A percentile compares a stretch with the other conserved stretches of the same genome.
These are phyloP conservation scores for Coreoperca whiteheadi DNA, from an alignment of 2,113 vertebrate species.

Conservation along the genomic window DNA sequence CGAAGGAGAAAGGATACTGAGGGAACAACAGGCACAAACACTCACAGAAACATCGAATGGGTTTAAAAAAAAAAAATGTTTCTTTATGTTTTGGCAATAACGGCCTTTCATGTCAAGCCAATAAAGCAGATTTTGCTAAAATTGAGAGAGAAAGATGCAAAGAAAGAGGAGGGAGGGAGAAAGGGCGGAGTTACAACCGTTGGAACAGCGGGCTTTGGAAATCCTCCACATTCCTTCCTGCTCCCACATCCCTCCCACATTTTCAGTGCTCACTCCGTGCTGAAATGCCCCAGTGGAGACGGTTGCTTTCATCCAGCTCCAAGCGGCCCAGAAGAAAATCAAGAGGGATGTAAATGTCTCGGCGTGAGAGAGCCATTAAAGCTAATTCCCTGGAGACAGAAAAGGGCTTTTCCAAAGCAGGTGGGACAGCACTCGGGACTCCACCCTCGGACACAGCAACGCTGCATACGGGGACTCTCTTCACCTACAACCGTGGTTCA, in stretches of 20 bases:
- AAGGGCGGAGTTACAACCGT: constrained; percentile 26
- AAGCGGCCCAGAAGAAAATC: constrained; percentile 74
- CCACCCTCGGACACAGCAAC: constrained; percentile 5
- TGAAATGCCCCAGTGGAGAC: constrained; percentile 62
- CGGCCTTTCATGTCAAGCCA: constrained; percentile 15
- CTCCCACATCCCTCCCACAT: constrained; percentile 69
- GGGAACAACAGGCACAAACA: constrained; percentile 10
- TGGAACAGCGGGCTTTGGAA: constrained; percentile 59
- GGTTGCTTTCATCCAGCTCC: constrained; percentile 76
- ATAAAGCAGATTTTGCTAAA: constrained; percentile 29
- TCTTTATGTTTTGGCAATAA: constrained; percentile 34
- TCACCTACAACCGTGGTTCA: neutral
- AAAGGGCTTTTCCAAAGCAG: constrained; percentile 58
- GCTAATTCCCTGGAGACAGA: constrained; percentile 54
- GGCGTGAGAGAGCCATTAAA: constrained; percentile 76
- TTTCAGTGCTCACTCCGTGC: constrained; percentile 48
- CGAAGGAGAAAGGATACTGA: constrained; percentile 9
- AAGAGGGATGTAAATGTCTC: constrained; percentile 71
- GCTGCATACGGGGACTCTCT: neutral
- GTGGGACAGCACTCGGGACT: neutral
- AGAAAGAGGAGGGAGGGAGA: neutral
- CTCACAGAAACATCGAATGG: neutral
- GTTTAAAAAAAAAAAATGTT: neutral
- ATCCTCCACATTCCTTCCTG: constrained; percentile 68
- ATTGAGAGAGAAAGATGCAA: constrained; percentile 14